These are phyloP conservation scores for Oncorhynchus keta DNA, from an alignment of 2,113 vertebrate species.

Conservation along the genomic window DNA sequence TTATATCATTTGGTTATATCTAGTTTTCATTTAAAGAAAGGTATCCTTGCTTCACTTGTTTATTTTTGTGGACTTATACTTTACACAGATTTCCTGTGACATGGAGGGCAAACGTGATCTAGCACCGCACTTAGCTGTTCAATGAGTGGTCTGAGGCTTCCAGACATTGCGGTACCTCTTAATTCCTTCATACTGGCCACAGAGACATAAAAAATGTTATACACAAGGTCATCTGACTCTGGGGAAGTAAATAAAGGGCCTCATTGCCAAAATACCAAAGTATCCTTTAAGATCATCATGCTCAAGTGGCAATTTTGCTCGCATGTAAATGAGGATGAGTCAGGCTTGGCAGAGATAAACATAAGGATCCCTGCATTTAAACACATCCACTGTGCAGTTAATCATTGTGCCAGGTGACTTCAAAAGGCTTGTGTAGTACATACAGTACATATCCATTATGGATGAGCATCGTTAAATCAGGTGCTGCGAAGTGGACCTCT, in stretches of 20 bases:
- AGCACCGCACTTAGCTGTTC: no score
- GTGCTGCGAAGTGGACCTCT: background rate
- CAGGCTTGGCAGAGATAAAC: background rate
- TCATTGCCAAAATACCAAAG: constrained; percentile 35
- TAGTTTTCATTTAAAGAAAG: no score
- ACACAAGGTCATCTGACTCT: background rate
- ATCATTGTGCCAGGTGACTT: background rate
- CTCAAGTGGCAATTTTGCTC: background rate
- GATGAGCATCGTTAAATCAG: background rate
- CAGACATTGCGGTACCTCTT: no score
- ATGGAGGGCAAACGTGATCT: no score
- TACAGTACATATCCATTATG: background rate
- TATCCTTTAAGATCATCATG: constrained; percentile 23
- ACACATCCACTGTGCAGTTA: background rate
- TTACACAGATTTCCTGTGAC: no score
- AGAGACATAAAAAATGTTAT: no score
- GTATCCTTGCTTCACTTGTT: no score
- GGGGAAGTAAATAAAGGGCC: constrained; percentile 27
- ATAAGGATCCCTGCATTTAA: background rate
- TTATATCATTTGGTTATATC: no score
- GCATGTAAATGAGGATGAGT: constrained; percentile 16
- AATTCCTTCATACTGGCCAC: no score
- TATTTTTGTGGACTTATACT: no score
- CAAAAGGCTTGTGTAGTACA: background rate
- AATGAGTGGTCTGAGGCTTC: no score